Conservation (phyloP, 30 jellyfish, hydroid and myxozoan species). For the Aurelia sp. region DNA sequence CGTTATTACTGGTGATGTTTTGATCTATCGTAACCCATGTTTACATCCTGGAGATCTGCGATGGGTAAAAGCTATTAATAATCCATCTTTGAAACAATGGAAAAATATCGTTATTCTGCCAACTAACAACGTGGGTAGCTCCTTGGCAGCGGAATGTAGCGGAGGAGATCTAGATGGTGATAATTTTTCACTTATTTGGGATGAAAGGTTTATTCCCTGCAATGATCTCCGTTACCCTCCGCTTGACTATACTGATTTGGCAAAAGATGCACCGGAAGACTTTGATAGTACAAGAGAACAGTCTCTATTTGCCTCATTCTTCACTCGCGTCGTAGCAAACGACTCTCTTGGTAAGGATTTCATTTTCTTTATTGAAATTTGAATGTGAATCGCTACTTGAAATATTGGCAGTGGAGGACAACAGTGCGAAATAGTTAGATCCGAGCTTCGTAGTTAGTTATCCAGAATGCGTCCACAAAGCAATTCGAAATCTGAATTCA, state of each 20-base stretch:
- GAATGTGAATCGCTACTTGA: neutral
- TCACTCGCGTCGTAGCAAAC: conserved; percentile 34
- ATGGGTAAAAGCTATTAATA: conserved; percentile 72
- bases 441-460: too few relatives aligned
- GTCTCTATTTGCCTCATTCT: conserved; percentile 51
- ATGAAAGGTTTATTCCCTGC: conserved; percentile 68
- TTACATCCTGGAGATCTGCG: conserved; percentile 91
- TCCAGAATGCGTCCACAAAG: too few relatives aligned
- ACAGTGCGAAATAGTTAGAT: too few relatives aligned
- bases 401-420: too few relatives aligned
- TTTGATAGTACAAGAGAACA: conserved; percentile 22
- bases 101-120: conserved; percentile 75
- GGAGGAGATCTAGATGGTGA: conserved; percentile 98
- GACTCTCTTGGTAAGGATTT: conserved; percentile 69
- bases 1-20: conserved; percentile 50
- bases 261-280: conserved; percentile 46
- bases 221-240: conserved; percentile 2
- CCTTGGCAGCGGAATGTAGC: conserved; percentile 77
- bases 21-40: conserved; percentile 84
- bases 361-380: too few relatives aligned
- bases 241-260: conserved; percentile 53
- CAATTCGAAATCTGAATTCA: too few relatives aligned
- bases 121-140: conserved; percentile 21
- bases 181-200: conserved; percentile 85
- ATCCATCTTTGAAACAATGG: conserved; percentile 23